Conservation (phyloP, 2,888 invertebrate genomes). For the Sericinus montela region DNA sequence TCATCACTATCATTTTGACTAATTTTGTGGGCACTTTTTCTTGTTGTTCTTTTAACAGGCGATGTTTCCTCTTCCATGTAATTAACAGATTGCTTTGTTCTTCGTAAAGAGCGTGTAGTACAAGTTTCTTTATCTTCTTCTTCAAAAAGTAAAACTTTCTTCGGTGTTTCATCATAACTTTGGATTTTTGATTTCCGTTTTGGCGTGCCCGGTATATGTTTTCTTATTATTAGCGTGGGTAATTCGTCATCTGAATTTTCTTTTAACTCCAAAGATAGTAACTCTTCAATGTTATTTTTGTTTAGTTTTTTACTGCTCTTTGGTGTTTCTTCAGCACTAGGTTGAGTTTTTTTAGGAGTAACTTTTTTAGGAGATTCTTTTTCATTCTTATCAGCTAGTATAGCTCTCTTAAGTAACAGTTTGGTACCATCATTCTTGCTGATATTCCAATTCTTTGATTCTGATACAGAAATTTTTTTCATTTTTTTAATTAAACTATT, state of each 20-base stretch:
- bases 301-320: slow-evolving; percentile 43
- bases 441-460: slow-evolving; percentile 64
- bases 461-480: slow-evolving; percentile 56
- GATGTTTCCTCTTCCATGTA: slow-evolving; percentile 55
- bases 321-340: slow-evolving; percentile 38
- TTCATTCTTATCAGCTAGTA: slow-evolving; percentile 61
- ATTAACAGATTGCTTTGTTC: slow-evolving; percentile 37
- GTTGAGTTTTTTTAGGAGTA: slow-evolving; percentile 35
- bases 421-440: slow-evolving; percentile 69
- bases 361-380: slow-evolving; percentile 53
- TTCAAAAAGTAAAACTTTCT: slow-evolving; percentile 55
- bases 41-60: slow-evolving; percentile 49
- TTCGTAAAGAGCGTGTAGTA: slow-evolving; percentile 48
- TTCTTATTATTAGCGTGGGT: slow-evolving; percentile 62
- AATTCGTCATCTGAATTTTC: slow-evolving; percentile 68
- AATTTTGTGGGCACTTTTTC: slow-evolving; percentile 31
- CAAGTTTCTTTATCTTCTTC: slow-evolving; percentile 42
- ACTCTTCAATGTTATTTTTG: slow-evolving; percentile 48
- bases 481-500: slow-evolving; percentile 58
- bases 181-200: slow-evolving; percentile 51
- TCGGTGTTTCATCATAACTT: slow-evolving; percentile 50
- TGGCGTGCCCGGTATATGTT: slow-evolving; percentile 51
- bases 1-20: slow-evolving; percentile 47
- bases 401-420: slow-evolving; percentile 65
- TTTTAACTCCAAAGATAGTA: slow-evolving; percentile 58